These are phyloP conservation scores for Dione vanillae DNA, from an alignment of 2,888 invertebrate species.

Conservation along the genomic window DNA sequence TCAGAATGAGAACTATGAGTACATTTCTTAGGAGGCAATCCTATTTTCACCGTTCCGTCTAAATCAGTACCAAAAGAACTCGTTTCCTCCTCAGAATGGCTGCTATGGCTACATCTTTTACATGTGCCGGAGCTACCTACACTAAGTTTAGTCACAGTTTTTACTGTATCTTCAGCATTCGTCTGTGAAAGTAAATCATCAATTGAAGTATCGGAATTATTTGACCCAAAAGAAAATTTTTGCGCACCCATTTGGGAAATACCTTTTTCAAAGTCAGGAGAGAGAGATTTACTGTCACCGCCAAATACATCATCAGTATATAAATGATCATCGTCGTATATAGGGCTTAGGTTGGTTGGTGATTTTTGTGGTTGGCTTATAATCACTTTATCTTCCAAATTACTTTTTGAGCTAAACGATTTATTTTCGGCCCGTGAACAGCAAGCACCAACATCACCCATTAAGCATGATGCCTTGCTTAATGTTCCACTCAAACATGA, in stretches of 20 bases:
- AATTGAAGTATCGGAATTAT: constrained; percentile 86
- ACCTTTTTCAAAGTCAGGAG: constrained; percentile 83
- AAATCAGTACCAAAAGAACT: constrained; percentile 91
- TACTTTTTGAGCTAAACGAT: constrained; percentile 67
- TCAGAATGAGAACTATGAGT: constrained; percentile 94
- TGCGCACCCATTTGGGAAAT: constrained; percentile 71
- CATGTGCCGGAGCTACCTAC: constrained; percentile 81
- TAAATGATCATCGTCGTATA: constrained; percentile 85
- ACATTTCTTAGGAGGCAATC: constrained; percentile 91
- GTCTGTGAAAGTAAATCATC: constrained; percentile 86
- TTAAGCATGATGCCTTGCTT: constrained; percentile 76
- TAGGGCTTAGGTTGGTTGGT: constrained; percentile 84
- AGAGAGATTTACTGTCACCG: constrained; percentile 84
- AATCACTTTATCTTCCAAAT: constrained; percentile 82
- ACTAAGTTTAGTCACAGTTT: constrained; percentile 77
- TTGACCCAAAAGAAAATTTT: constrained; percentile 83
- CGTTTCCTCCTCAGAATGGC: constrained; percentile 90
- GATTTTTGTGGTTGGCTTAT: constrained; percentile 86
- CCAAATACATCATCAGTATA: constrained; percentile 86
- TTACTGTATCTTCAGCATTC: constrained; percentile 83
- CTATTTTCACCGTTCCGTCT: constrained; percentile 92
- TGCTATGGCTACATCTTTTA: constrained; percentile 87
- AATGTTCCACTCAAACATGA: constrained; percentile 79
- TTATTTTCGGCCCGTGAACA: constrained; percentile 75
- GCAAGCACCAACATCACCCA: constrained; percentile 76